phyloP scores from a whole-genome alignment of 2,888 invertebrate genomes.

The Epinotia nisella region DNA sequence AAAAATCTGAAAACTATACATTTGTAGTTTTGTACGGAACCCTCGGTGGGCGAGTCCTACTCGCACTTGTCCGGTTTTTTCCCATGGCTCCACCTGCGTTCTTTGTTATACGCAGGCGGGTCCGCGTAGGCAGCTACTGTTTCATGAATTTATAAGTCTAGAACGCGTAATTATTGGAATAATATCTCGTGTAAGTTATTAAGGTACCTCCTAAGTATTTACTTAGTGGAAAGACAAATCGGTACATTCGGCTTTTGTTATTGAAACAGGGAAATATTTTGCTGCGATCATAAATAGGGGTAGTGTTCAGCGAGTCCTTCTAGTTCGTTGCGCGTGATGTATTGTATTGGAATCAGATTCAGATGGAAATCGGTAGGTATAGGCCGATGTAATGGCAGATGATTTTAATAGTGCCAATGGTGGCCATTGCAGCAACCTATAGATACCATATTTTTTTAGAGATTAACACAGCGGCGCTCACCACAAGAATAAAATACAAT shows the following conservation, averaged over 20 bases:
- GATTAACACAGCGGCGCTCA: no score
- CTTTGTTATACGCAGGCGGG: no score
- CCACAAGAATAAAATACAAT: no score
- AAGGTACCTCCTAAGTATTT: no score
- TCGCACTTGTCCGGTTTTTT: no score
- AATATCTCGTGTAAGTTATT: background rate
- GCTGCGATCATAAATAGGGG: slow-evolving; percentile 46
- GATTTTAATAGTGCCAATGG: background rate
- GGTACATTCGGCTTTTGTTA: slow-evolving; percentile 7
- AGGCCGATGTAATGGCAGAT: slow-evolving; percentile 50
- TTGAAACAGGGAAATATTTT: slow-evolving; percentile 35
- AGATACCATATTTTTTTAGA: no score
- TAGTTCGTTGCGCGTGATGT: slow-evolving; percentile 41
- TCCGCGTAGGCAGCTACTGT: no score
- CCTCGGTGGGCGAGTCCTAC: no score
- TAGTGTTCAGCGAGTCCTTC: slow-evolving; percentile 46
- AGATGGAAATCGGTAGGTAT: slow-evolving; percentile 58
- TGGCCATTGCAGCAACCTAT: background rate
- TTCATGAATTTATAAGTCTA: background rate
- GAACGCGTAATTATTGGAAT: background rate
- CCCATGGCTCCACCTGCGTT: no score
- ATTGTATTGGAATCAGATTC: slow-evolving; percentile 58
- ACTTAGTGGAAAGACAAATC: background rate
- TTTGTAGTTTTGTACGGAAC: no score
- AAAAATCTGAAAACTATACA: no score